phyloP scores from a whole-genome alignment of 2,888 invertebrate species.

The Incurvaria masculella region DNA sequence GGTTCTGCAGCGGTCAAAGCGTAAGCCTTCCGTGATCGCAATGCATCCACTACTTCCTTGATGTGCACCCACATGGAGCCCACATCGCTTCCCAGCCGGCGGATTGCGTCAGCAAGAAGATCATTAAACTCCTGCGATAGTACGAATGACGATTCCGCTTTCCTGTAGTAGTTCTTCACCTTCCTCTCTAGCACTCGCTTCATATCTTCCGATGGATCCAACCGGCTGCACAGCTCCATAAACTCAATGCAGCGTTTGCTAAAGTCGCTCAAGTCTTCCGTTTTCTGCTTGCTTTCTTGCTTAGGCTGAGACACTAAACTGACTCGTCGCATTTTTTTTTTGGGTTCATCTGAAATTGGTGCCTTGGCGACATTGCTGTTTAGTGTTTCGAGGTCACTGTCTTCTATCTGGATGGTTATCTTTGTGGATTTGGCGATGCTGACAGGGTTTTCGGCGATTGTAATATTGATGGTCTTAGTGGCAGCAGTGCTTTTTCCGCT shows the following conservation, averaged over 20 bases:
- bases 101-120: constrained; percentile 20
- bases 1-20: too few relatives aligned
- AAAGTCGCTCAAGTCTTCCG: background rate
- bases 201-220: constrained; percentile 28
- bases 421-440: too few relatives aligned
- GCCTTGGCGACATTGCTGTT: too few relatives aligned
- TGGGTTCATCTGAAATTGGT: too few relatives aligned
- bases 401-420: too few relatives aligned
- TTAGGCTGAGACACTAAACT: background rate
- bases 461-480: too few relatives aligned
- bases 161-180: constrained; percentile 24
- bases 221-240: constrained; percentile 23
- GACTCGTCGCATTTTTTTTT: background rate
- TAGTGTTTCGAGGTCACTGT: too few relatives aligned
- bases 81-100: constrained; percentile 23
- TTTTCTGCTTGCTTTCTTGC: background rate
- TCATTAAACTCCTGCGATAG: constrained; percentile 21
- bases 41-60: constrained; percentile 25
- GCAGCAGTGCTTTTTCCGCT: too few relatives aligned
- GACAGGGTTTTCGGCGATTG: too few relatives aligned
- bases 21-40: constrained; percentile 18
- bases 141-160: constrained; percentile 21
- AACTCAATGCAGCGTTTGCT: constrained; percentile 18
- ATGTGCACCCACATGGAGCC: constrained; percentile 27
- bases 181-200: constrained; percentile 24